Percentiles rank a stretch among this genome's conserved stretches.
phyloP scores from a whole-genome alignment of 2,888 invertebrate species.

The Chaitophorus viminalis region DNA sequence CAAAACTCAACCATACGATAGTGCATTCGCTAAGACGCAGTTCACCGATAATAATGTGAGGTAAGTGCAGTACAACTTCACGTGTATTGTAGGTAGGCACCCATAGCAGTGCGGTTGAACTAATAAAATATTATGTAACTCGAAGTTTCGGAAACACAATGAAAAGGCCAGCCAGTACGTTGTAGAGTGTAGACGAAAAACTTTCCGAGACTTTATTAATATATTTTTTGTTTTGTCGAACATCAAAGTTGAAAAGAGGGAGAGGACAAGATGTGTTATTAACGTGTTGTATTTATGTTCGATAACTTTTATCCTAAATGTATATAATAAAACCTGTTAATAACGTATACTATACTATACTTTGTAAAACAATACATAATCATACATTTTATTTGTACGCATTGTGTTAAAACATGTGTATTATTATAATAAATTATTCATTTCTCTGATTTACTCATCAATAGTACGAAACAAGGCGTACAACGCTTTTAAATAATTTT shows the following conservation, averaged over 20 bases:
- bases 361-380: no score
- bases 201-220: background rate
- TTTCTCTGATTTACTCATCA: no score
- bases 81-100: no score
- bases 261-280: background rate
- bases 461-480: no score
- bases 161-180: no score
- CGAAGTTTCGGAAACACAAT: no score
- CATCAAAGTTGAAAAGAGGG: background rate
- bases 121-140: no score
- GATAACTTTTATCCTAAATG: background rate
- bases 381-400: background rate
- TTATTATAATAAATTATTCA: background rate
- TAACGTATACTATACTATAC: no score
- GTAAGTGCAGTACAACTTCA: no score
- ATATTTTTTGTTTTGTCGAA: background rate
- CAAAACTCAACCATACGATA: background rate
- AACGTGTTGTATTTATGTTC: background rate
- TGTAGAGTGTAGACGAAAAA: background rate
- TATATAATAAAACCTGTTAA: background rate
- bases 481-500: no score
- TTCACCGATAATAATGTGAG: background rate
- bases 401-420: no score
- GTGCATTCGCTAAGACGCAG: background rate
- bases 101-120: no score